phyloP scores from a whole-genome alignment of 2,888 invertebrate genomes.

The Philhelius pedissequus region DNA sequence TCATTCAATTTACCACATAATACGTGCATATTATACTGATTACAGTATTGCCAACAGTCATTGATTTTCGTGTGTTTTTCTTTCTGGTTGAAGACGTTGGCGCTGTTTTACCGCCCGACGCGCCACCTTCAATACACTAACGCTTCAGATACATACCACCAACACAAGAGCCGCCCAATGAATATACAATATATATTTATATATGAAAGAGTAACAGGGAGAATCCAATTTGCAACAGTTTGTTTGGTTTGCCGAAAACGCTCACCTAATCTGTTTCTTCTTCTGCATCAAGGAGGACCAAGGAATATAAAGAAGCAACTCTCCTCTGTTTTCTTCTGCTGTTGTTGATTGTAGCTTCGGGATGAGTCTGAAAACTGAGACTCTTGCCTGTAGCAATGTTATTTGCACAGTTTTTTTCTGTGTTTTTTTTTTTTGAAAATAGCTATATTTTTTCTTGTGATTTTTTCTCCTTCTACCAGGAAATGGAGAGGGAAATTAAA shows the following conservation, averaged over 20 bases:
- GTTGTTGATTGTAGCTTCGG: background rate
- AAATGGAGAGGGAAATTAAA: constrained; percentile 63
- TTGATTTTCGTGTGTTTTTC: constrained; percentile 7
- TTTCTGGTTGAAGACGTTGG: background rate
- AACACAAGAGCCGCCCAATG: constrained; percentile 22
- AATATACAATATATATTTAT: constrained; percentile 2
- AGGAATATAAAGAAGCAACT: constrained; percentile 3
- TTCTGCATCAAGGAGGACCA: background rate
- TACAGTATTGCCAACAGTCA: constrained; percentile 56
- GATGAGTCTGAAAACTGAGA: background rate
- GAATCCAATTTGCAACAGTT: constrained; percentile 68
- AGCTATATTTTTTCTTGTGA: constrained; percentile 16
- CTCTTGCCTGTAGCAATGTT: constrained; percentile 45
- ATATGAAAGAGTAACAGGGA: constrained; percentile 12
- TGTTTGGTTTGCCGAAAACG: constrained; percentile 62
- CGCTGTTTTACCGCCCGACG: background rate
- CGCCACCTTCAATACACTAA: background rate
- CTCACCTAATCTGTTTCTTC: constrained; percentile 51
- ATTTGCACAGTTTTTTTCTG: constrained; percentile 53
- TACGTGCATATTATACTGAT: constrained; percentile 67
- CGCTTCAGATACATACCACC: background rate
- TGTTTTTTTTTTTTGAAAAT: background rate
- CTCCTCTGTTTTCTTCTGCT: background rate
- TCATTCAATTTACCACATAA: constrained; percentile 59
- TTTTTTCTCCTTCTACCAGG: constrained; percentile 13